A percentile compares a stretch with the other conserved stretches of the same genome.
phyloP scores from a whole-genome alignment of 1,140 invertebrate species.

The Polyergus mexicanus region DNA sequence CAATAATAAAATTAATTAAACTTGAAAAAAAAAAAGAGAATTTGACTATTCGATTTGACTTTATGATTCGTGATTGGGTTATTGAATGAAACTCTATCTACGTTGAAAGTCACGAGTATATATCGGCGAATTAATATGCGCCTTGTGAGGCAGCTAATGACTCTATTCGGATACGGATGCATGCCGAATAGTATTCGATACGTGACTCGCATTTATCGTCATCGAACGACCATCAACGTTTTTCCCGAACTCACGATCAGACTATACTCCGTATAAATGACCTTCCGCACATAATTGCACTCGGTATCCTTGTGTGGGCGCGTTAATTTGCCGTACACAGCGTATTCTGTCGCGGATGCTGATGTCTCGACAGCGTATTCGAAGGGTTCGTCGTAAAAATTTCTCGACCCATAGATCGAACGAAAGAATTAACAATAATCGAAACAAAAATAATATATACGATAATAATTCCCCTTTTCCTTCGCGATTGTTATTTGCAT shows the following conservation, averaged over 20 bases:
- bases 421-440: not conserved
- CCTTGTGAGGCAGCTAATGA: conserved; percentile 41
- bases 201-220: conserved; percentile 56
- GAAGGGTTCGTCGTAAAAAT: not conserved
- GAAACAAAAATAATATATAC: not conserved
- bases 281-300: conserved; percentile 58
- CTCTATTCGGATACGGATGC: conserved; percentile 59
- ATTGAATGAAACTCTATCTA: not conserved
- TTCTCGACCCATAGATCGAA: not conserved
- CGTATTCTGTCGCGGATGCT: not conserved
- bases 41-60: not conserved
- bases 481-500: not conserved
- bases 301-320: conserved; percentile 44
- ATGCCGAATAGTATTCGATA: conserved; percentile 52
- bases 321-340: conserved; percentile 27
- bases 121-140: conserved; percentile 43
- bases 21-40: not conserved
- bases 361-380: conserved; percentile 5
- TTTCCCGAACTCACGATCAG: conserved; percentile 55
- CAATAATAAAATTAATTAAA: no score
- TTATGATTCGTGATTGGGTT: not conserved
- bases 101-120: conserved; percentile 5
- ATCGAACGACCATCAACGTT: conserved; percentile 41
- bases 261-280: conserved; percentile 12
- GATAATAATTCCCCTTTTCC: no score